phyloP scores from a whole-genome alignment of 2,113 vertebrate species.

The Limnothrissa miodon region DNA sequence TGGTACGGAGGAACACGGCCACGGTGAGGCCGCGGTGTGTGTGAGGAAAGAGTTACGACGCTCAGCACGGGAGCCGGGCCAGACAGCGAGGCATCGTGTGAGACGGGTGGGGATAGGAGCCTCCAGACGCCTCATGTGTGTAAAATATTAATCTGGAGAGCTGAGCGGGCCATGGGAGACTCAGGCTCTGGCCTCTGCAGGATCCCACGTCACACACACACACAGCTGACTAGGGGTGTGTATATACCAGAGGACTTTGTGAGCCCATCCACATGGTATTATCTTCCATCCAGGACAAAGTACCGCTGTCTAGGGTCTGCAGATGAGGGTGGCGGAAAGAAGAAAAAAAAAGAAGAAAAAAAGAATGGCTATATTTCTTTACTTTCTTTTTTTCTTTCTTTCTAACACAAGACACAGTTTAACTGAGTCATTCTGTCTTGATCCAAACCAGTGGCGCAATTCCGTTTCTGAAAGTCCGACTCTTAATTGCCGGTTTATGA shows the following conservation, averaged over 20 bases:
- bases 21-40: no score
- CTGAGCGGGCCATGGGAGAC: neutral
- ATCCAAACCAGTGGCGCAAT: neutral
- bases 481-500: neutral
- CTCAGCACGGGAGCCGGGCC: neutral
- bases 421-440: neutral
- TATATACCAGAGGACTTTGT: neutral
- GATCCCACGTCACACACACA: neutral
- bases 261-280: neutral
- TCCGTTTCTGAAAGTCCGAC: neutral
- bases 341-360: neutral
- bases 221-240: neutral
- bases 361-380: neutral
- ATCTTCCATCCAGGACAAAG: neutral
- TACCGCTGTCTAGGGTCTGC: neutral
- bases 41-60: neutral
- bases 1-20: neutral
- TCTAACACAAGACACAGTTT: neutral
- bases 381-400: neutral
- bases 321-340: neutral
- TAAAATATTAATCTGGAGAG: neutral
- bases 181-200: neutral
- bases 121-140: neutral
- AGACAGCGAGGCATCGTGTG: neutral
- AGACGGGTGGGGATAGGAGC: neutral